Percentiles rank a stretch among this genome's conserved stretches.
These are phyloP conservation scores for Microtus pennsylvanicus DNA, from an alignment of 2,113 vertebrate species.

Conservation along the genomic window DNA sequence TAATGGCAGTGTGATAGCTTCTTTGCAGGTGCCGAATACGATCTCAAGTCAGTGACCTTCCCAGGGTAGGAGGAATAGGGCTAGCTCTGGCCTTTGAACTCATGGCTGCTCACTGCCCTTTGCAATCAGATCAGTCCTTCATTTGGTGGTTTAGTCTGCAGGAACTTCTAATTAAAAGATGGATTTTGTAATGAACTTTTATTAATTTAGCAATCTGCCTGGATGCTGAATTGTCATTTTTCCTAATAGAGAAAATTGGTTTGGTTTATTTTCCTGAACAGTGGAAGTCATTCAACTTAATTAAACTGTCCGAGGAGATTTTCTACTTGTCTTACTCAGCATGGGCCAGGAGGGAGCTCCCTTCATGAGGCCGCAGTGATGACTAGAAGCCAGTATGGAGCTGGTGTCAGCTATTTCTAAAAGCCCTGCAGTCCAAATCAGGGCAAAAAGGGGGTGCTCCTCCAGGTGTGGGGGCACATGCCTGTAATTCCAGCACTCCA, in stretches of 20 bases:
- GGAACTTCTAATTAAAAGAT: constrained; percentile 77
- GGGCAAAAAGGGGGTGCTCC: neutral
- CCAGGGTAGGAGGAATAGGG: fast-evolving
- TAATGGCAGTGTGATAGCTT: neutral
- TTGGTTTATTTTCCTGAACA: constrained; percentile 77
- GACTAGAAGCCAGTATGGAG: neutral
- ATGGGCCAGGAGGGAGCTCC: neutral
- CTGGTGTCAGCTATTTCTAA: neutral
- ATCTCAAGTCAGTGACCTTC: neutral
- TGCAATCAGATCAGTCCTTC: neutral
- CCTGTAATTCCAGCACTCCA: neutral
- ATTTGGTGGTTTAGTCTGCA: constrained; percentile 36
- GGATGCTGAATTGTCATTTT: constrained; percentile 79
- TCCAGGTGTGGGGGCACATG: neutral
- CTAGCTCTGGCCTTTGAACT: neutral
- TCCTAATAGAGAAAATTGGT: constrained; percentile 78
- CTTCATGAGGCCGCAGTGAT: neutral
- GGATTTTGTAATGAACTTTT: constrained; percentile 77
- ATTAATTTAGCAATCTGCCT: constrained; percentile 79
- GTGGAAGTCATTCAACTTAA: constrained; percentile 75
- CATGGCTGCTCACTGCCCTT: neutral
- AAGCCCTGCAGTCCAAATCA: fast-evolving
- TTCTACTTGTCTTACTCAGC: constrained; percentile 70
- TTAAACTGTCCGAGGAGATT: constrained; percentile 77
- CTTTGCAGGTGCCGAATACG: neutral